Evolutionary conservation across 2,888 invertebrate genomes (phyloP).

Genomic region (Ectemnius continuus): DNA sequence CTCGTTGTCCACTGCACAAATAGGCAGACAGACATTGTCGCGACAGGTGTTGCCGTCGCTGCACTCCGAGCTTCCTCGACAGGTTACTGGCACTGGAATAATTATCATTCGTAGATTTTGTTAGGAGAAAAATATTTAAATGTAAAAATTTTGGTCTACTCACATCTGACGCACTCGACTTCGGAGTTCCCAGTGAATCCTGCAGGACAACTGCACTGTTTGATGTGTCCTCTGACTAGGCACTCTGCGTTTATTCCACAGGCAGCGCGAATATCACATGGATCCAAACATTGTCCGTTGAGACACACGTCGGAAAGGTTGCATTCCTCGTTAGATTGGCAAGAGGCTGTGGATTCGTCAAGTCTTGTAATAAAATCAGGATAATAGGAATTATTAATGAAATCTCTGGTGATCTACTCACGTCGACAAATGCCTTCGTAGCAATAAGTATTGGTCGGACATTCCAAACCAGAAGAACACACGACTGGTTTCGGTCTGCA

Average conservation of each 20-base stretch:
- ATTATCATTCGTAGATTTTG: too few species aligned
- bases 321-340: conserved; percentile 89
- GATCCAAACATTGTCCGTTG: conserved; percentile 89
- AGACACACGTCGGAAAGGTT: conserved; percentile 88
- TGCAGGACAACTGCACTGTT: conserved; percentile 89
- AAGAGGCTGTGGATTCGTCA: conserved; percentile 81
- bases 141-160: conserved; percentile 70
- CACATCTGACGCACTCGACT: conserved; percentile 91
- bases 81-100: conserved; percentile 86
- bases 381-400: neutral
- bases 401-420: conserved; percentile 78
- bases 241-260: conserved; percentile 93
- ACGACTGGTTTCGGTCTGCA: conserved; percentile 87
- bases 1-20: conserved; percentile 87
- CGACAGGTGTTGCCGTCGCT: conserved; percentile 86
- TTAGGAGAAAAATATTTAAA: too few species aligned
- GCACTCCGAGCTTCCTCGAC: conserved; percentile 86
- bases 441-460: conserved; percentile 89
- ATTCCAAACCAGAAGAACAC: conserved; percentile 86
- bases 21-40: conserved; percentile 89
- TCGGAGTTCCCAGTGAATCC: conserved; percentile 92
- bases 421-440: conserved; percentile 89
- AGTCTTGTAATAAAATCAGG: neutral
- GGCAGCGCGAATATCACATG: conserved; percentile 86
- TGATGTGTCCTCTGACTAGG: conserved; percentile 84